Base-by-base conservation (phyloP, 2,113 vertebrate genomes). In the Halcyon malimbica region DNA sequence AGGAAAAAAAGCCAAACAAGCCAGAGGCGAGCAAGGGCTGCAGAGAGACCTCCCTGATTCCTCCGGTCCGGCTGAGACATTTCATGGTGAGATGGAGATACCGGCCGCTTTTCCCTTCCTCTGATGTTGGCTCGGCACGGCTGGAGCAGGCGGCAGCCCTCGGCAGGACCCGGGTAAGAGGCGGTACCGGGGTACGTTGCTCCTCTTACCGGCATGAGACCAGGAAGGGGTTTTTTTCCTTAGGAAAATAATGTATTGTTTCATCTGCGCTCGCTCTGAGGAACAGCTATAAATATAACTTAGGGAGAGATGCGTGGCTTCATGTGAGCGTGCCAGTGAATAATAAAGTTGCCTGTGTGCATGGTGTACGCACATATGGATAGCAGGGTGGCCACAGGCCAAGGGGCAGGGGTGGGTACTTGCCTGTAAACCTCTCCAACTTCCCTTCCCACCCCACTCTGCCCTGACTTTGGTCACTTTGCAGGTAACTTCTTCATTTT, bases 121-220 rank as follows among this genome's bases (percentile, higher is more conserved):
- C 94, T 96, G 93, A 94, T 83, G 81, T 35, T 90, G 94, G 94
- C 95, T 97, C 82, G 44, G 81, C 89, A 41, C 74, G 48, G 89
- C 83, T 81, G 93, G 87, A 92, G 89, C 93, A 89, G 95, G 93
- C 81, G 63, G 94, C 94, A 94, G 85, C 94, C 92, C 93, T 92
- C 94, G 62, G 92, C 95, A 89, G 79, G 92, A 96, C 87, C 56
- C 64, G 73, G 97, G 97, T 97, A 97, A 97, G 97, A 96, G 89
- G 94, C 75, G 54, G 82, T 41, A 87, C 91, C 9, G 83, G 91
- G 85, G 59, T 2, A 70, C 33, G 18, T 82, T 83, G 83, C 83
- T 94, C 89, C 76, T 41, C 64, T 75, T 57, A 5, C 60, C 16
- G 35, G 94, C 88, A 31, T 31, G 68, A 67, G 53, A 93, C 42